These are phyloP conservation scores for Hypomesus transpacificus DNA, from an alignment of 2,113 vertebrate species.

Conservation along the genomic window DNA sequence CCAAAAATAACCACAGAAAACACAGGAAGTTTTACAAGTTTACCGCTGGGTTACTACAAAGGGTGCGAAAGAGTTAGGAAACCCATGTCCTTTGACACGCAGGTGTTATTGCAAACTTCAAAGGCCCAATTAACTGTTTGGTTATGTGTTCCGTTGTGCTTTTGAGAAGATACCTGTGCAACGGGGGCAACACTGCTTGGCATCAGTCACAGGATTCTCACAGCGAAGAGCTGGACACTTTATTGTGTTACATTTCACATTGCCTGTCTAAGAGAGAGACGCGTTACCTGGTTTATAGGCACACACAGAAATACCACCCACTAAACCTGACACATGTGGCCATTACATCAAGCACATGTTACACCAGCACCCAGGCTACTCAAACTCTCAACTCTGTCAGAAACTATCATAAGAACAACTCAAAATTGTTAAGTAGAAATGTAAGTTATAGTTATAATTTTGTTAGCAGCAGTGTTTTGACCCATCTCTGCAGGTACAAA, in stretches of 20 bases:
- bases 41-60: too few relatives aligned
- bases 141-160: not conserved
- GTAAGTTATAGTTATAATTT: too few relatives aligned
- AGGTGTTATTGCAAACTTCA: not conserved
- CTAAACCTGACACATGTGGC: slow-evolving; percentile 3
- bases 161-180: slow-evolving; percentile 76
- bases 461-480: too few relatives aligned
- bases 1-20: not conserved
- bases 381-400: too few relatives aligned
- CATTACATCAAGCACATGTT: not conserved
- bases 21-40: not conserved
- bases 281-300: slow-evolving; percentile 23
- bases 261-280: slow-evolving; percentile 70
- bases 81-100: too few relatives aligned
- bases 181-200: slow-evolving; percentile 86
- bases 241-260: slow-evolving; percentile 86
- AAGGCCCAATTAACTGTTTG: not conserved
- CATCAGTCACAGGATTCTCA: slow-evolving; percentile 77
- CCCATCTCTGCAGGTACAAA: too few relatives aligned
- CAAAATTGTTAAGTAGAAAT: too few relatives aligned
- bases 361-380: too few relatives aligned
- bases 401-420: too few relatives aligned
- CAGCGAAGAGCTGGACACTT: slow-evolving; percentile 84
- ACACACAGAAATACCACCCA: slow-evolving; percentile 11
- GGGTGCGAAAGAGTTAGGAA: too few relatives aligned